Evolutionary conservation across 1,140 invertebrate species (phyloP).

Genomic region (Pachyrhynchus sulphureomaculatus): DNA sequence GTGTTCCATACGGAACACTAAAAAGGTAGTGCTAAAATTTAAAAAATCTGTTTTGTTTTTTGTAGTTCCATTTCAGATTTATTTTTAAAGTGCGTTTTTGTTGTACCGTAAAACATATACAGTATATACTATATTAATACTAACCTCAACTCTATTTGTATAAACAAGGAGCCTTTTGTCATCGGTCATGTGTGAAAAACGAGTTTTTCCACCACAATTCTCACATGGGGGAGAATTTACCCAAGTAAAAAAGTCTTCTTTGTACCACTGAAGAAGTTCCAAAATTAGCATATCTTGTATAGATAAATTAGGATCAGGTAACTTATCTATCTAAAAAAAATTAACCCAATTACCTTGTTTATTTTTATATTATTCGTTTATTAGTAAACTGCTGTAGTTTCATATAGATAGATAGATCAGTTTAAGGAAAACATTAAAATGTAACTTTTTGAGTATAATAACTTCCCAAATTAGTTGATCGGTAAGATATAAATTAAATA

Average conservation of each 20-base stretch:
- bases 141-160: constrained; percentile 60
- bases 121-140: constrained; percentile 25
- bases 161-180: constrained; percentile 48
- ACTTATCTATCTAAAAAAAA: constrained; percentile 47
- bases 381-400: no score
- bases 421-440: no score
- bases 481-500: no score
- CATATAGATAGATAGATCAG: no score
- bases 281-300: constrained; percentile 75
- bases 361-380: constrained; percentile 50
- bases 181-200: constrained; percentile 45
- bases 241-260: constrained; percentile 89
- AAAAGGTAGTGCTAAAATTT: no score
- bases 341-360: constrained; percentile 48
- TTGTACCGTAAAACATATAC: no score
- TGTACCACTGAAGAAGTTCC: constrained; percentile 88
- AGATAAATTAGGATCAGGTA: constrained; percentile 55
- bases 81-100: no score
- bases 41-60: background rate
- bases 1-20: no score
- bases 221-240: constrained; percentile 76
- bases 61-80: background rate
- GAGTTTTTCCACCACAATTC: constrained; percentile 60
- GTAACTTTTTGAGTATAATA: no score
- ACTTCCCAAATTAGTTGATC: no score